These are phyloP conservation scores for Epirrita christyi DNA, from an alignment of 2,888 invertebrate genomes.

Conservation along the genomic window DNA sequence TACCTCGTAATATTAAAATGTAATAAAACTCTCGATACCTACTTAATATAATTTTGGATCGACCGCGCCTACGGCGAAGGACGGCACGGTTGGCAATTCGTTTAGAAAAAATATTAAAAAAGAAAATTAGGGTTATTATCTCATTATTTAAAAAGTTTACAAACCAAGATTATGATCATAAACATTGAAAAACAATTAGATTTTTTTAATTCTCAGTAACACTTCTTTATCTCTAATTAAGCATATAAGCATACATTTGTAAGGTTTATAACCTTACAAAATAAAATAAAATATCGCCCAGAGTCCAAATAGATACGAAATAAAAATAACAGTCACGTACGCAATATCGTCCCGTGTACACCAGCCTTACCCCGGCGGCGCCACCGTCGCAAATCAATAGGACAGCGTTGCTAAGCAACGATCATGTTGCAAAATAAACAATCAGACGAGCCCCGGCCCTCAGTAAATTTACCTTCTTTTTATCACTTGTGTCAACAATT, in stretches of 20 bases:
- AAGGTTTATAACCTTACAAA: too few species aligned
- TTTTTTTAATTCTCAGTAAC: too few species aligned
- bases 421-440: conserved; percentile 85
- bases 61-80: conserved; percentile 47
- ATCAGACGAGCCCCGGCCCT: conserved; percentile 72
- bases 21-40: conserved; percentile 68
- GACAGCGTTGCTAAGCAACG: conserved; percentile 75
- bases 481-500: conserved; percentile 83
- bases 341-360: conserved; percentile 49
- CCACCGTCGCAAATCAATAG: conserved; percentile 79
- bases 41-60: conserved; percentile 60
- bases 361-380: conserved; percentile 56
- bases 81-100: conserved; percentile 47
- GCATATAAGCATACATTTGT: not conserved
- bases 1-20: conserved; percentile 73
- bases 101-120: conserved; percentile 4
- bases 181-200: too few species aligned
- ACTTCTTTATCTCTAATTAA: too few species aligned
- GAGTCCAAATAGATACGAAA: conserved; percentile 30
- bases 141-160: too few species aligned
- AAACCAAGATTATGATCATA: too few species aligned
- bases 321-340: conserved; percentile 44
- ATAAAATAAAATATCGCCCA: conserved; percentile 9
- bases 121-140: not conserved
- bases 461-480: conserved; percentile 83